Percentiles rank a stretch among this genome's conserved stretches.
Conservation (phyloP, 2,888 invertebrate genomes). For the Temnothorax unifasciatus region DNA sequence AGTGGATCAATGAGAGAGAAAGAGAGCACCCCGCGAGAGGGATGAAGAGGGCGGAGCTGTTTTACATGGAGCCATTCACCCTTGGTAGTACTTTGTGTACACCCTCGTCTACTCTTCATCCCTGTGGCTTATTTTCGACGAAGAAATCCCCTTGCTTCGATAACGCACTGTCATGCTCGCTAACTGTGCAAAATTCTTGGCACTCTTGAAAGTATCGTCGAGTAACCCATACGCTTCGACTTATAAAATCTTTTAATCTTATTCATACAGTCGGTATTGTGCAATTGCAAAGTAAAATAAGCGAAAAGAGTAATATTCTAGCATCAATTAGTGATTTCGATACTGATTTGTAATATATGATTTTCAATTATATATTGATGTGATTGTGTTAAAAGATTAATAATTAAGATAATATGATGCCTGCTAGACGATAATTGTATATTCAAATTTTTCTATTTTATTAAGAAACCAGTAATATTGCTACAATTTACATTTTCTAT, state of each 20-base stretch:
- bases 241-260: neutral
- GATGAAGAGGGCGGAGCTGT: conserved; percentile 64
- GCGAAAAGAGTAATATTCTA: neutral
- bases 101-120: conserved; percentile 66
- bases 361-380: neutral
- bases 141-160: conserved; percentile 60
- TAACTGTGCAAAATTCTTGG: conserved; percentile 54
- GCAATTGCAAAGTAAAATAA: neutral
- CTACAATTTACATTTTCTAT: neutral
- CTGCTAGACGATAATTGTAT: neutral
- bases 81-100: conserved; percentile 68
- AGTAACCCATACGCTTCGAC: neutral
- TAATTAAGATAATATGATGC: neutral
- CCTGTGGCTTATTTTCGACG: conserved; percentile 73
- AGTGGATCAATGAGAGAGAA: conserved; percentile 52
- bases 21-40: conserved; percentile 24
- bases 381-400: neutral
- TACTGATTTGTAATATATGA: neutral
- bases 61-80: conserved; percentile 74
- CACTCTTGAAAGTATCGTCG: conserved; percentile 22
- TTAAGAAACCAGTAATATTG: neutral
- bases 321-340: neutral
- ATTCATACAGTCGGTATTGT: neutral
- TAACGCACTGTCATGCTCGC: conserved; percentile 61
- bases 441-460: conserved; percentile 17